Base-by-base conservation (phyloP, 2,113 vertebrate genomes). In the Psettodes erumei region DNA sequence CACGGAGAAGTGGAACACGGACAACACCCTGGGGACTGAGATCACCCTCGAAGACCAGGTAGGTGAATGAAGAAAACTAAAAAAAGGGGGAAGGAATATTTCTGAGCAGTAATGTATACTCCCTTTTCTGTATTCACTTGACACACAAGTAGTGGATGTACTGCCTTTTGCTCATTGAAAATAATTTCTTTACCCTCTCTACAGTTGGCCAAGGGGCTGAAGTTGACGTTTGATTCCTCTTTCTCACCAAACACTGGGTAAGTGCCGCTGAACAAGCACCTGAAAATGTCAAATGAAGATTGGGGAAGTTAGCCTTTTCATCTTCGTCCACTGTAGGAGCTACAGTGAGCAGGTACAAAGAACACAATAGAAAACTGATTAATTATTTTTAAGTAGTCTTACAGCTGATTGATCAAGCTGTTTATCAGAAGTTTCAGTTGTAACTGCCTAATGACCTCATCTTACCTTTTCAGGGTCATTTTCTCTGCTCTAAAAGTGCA, bases 231-330 rank as follows among this genome's bases (percentile, higher is more conserved):
- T 48, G 97, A 99, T 74, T 98, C 98, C 2, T 96, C 97, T 75
- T 99, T 99, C 93, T 98, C 97, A 12, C 98, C 98, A 79, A 99
- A 99, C 90, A 99, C 98, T 58, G 98, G 98, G 98, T 99, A 96
- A 96, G 84, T 72, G 18, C 69, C 19, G 25, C 10, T 60, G 19
- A 37, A 10, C 40, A 2, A 45, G 15, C 11, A 1, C 1, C 48
- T 35, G 28, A 19, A 77, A 82, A 42, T 48, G 43, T 23, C n/a
- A n/a, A n/a, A n/a, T n/a, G n/a, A n/a, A 48, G 61, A 21, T 40
- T 30, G 13, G 12, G 27, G 38, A 40, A 8, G 13, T 40, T 8
- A 43, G n/a, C n/a, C n/a, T n/a, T n/a, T n/a, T n/a, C n/a, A n/a
- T n/a, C n/a, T n/a, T n/a, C n/a, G n/a, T n/a, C n/a, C n/a, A n/a